Conservation (phyloP, 1,140 invertebrate genomes). For the Drosophila bocqueti region DNA sequence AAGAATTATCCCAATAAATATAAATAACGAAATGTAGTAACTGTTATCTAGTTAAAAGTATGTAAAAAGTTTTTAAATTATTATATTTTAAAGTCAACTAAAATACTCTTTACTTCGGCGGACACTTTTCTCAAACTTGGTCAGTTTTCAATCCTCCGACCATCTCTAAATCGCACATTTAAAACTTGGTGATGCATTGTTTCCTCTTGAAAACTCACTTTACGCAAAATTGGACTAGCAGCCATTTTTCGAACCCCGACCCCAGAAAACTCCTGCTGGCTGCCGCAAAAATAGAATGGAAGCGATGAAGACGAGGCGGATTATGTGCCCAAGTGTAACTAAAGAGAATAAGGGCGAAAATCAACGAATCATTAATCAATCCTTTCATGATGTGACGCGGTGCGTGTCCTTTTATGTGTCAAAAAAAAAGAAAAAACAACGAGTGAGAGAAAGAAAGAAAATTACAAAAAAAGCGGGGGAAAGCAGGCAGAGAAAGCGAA, state of each 20-base stretch:
- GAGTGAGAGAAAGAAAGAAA: slow-evolving; percentile 52
- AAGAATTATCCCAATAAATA: neutral
- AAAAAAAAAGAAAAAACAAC: slow-evolving; percentile 63
- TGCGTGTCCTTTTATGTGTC: slow-evolving; percentile 85
- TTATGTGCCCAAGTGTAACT: slow-evolving; percentile 85
- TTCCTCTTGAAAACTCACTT: slow-evolving; percentile 69
- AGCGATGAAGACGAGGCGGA: slow-evolving; percentile 74
- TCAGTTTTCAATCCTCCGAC: neutral
- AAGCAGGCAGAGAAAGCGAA: slow-evolving; percentile 79
- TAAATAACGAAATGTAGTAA: neutral
- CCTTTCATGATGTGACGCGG: slow-evolving; percentile 85
- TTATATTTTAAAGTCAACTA: neutral
- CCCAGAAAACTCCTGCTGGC: slow-evolving; percentile 33
- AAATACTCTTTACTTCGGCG: neutral
- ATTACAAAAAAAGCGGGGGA: slow-evolving; percentile 49
- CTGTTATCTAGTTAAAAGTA: neutral
- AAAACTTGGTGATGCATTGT: slow-evolving; percentile 42
- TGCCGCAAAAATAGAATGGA: slow-evolving; percentile 61
- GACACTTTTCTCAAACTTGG: neutral
- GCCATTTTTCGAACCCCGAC: neutral
- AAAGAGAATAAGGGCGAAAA: slow-evolving; percentile 85
- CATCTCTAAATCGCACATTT: slow-evolving; percentile 5
- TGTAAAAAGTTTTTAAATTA: neutral
- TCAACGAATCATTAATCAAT: slow-evolving; percentile 85
- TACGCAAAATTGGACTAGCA: slow-evolving; percentile 64